Percentiles rank a stretch among this genome's conserved stretches.
Evolutionary conservation across 2,888 invertebrate species (phyloP).

Genomic region (Tipula confusa): DNA sequence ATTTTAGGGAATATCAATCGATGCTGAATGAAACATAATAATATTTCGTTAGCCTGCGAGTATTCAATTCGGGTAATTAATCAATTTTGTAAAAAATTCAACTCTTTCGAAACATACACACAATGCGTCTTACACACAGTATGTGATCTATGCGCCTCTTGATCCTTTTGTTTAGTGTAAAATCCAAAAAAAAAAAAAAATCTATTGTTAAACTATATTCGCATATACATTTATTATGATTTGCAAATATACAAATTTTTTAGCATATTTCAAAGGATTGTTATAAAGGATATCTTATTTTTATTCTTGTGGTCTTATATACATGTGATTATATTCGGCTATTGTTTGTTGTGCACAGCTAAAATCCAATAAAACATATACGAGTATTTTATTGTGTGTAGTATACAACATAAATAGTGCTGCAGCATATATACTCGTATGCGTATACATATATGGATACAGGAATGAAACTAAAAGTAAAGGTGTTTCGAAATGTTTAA

Average conservation of each 20-base stretch:
- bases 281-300: not conserved
- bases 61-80: not conserved
- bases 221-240: not conserved
- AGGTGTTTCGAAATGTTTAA: not conserved
- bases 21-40: too few species aligned
- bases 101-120: not conserved
- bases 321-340: not conserved
- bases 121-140: not conserved
- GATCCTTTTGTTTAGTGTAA: not conserved
- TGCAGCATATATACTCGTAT: not conserved
- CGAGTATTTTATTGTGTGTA: not conserved
- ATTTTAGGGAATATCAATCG: not conserved
- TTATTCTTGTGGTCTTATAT: not conserved
- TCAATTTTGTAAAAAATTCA: not conserved
- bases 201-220: not conserved
- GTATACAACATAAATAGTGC: not conserved
- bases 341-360: not conserved
- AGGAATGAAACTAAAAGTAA: not conserved
- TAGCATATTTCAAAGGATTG: not conserved
- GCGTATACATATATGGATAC: not conserved
- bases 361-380: not conserved
- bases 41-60: too few species aligned
- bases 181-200: not conserved
- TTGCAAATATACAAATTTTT: conserved; percentile 13
- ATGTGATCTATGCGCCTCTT: conserved; percentile 4